Conservation (phyloP, 2,888 invertebrate genomes). For the Lacanobia oleracea region DNA sequence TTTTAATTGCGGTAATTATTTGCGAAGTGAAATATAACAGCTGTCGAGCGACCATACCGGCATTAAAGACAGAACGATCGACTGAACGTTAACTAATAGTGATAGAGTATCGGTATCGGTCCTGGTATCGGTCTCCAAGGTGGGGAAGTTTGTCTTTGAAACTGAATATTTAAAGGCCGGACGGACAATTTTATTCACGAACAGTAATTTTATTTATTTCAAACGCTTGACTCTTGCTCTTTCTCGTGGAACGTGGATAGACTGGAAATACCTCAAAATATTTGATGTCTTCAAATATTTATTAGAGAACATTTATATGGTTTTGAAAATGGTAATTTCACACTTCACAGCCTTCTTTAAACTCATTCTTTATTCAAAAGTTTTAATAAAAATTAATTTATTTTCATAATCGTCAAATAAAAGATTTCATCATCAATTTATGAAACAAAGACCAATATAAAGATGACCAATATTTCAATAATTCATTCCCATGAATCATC, state of each 20-base stretch:
- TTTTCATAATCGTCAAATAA: not conserved
- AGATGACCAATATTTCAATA: constrained; percentile 3
- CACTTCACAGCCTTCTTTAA: too few relatives aligned
- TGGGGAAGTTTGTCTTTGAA: constrained; percentile 44
- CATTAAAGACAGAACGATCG: constrained; percentile 33
- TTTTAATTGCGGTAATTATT: constrained; percentile 58
- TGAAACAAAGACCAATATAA: not conserved
- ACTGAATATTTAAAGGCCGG: constrained; percentile 46
- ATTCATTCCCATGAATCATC: constrained; percentile 18
- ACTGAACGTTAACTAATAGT: constrained; percentile 41
- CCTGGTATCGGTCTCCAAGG: constrained; percentile 41
- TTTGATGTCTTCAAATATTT: constrained; percentile 5
- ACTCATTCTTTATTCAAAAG: too few relatives aligned
- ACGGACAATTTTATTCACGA: constrained; percentile 33
- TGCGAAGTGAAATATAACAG: constrained; percentile 59
- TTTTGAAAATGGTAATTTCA: too few relatives aligned
- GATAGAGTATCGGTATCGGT: constrained; percentile 38
- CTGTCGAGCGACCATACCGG: constrained; percentile 40
- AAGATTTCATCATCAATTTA: not conserved
- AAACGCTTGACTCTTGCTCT: constrained; percentile 9
- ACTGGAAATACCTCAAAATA: constrained; percentile 14
- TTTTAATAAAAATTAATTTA: not conserved
- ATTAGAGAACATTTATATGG: too few relatives aligned
- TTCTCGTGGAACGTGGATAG: not conserved
- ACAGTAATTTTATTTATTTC: constrained; percentile 28